These are phyloP conservation scores for Bombus confusus DNA, from an alignment of 1,140 invertebrate species.

Conservation along the genomic window DNA sequence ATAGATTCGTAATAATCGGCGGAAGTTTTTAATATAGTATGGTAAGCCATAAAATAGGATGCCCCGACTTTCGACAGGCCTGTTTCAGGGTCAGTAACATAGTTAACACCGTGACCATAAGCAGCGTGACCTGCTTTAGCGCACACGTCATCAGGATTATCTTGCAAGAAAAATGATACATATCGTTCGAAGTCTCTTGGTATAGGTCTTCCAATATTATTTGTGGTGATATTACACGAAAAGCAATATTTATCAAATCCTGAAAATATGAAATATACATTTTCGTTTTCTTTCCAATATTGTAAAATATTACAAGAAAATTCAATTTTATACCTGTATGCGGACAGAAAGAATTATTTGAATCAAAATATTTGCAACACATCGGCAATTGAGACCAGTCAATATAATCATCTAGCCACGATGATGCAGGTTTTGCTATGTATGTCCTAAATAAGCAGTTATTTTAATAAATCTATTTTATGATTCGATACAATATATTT, in stretches of 20 bases:
- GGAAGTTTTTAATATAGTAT: constrained; percentile 96
- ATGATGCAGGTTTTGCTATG: constrained; percentile 93
- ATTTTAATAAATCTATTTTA: background rate
- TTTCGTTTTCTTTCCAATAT: constrained; percentile 28
- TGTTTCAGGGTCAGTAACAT: constrained; percentile 78
- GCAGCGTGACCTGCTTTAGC: constrained; percentile 94
- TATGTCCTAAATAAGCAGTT: constrained; percentile 85
- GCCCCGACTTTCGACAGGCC: constrained; percentile 84
- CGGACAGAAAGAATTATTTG: constrained; percentile 88
- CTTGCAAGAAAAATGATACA: constrained; percentile 93
- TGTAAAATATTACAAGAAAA: constrained; percentile 8
- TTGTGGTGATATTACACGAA: constrained; percentile 82
- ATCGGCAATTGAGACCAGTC: constrained; percentile 88
- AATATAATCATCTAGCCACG: constrained; percentile 98
- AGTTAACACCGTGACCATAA: constrained; percentile 88
- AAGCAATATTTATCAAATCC: constrained; percentile 72
- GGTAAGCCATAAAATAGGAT: constrained; percentile 97
- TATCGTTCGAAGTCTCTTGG: constrained; percentile 89
- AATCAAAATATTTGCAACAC: constrained; percentile 85
- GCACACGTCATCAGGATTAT: constrained; percentile 93
- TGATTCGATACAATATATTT: background rate
- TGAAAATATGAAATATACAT: constrained; percentile 46
- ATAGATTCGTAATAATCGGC: constrained; percentile 96
- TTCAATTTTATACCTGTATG: constrained; percentile 79
- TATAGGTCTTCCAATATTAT: constrained; percentile 84